phyloP scores from a whole-genome alignment of 2,888 invertebrate genomes.

The Cryptosula pallasiana region DNA sequence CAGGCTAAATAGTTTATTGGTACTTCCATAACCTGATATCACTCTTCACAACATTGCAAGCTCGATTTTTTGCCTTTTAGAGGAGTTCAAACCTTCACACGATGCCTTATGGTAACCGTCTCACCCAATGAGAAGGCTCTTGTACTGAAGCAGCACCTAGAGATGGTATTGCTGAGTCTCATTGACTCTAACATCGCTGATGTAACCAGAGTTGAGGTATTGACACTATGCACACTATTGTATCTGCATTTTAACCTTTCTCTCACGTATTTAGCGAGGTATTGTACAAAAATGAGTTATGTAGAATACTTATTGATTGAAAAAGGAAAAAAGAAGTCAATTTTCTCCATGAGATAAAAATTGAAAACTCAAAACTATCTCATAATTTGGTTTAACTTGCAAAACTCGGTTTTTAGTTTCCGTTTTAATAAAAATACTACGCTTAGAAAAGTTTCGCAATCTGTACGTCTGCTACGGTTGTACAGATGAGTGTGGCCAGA shows the following conservation, averaged over 20 bases:
- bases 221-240: too few species aligned
- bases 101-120: constrained; percentile 7
- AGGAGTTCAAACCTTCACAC: neutral
- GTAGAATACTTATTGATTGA: too few species aligned
- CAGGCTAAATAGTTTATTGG: neutral
- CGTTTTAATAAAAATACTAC: too few species aligned
- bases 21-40: neutral
- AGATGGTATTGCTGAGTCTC: neutral
- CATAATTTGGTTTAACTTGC: too few species aligned
- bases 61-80: too few species aligned
- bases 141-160: constrained; percentile 2
- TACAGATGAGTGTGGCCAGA: neutral
- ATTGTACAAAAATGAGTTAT: too few species aligned
- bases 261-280: too few species aligned
- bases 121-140: neutral
- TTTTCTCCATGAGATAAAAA: too few species aligned
- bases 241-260: too few species aligned
- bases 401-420: too few species aligned
- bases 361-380: too few species aligned
- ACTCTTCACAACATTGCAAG: neutral
- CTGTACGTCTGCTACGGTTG: neutral
- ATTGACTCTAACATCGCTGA: constrained; percentile 5
- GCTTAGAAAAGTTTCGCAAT: neutral
- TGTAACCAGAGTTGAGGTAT: neutral
- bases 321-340: too few species aligned